phyloP scores from a whole-genome alignment of 2,797 vertebrate genomes.

The Gastrophryne carolinensis region DNA sequence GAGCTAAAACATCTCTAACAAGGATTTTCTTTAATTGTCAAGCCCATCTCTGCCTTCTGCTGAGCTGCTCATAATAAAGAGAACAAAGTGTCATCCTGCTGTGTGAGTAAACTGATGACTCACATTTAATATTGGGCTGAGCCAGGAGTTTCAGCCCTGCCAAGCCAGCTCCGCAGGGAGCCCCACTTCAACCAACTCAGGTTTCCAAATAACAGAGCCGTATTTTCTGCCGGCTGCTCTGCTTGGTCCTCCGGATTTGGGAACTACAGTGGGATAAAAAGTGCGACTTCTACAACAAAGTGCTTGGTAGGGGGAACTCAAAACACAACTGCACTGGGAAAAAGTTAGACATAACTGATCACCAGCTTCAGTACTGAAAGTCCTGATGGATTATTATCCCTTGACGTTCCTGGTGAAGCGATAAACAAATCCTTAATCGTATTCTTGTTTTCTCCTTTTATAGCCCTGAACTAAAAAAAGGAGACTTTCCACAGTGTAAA shows the following conservation, averaged over 20 bases:
- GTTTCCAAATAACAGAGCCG: slow-evolving; percentile 71
- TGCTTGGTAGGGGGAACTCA: background rate
- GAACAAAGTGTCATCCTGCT: slow-evolving; percentile 71
- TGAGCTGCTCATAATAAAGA: slow-evolving; percentile 62
- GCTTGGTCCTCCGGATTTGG: slow-evolving; percentile 67
- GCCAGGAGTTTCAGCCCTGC: slow-evolving; percentile 66
- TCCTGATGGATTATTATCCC: background rate
- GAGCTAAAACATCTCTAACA: slow-evolving; percentile 55
- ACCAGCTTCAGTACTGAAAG: background rate
- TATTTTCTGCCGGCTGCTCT: slow-evolving; percentile 62
- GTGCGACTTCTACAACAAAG: slow-evolving; percentile 1
- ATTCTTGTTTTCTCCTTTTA: slow-evolving; percentile 14
- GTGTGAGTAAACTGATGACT: slow-evolving; percentile 78
- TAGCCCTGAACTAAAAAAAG: background rate
- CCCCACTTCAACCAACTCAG: slow-evolving; percentile 73
- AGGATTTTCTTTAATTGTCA: slow-evolving; percentile 63
- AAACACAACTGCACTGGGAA: background rate
- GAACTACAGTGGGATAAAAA: slow-evolving; percentile 62
- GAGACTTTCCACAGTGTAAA: slow-evolving; percentile 21
- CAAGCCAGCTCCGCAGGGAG: slow-evolving; percentile 74
- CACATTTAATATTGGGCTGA: slow-evolving; percentile 77
- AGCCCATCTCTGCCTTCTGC: slow-evolving; percentile 56
- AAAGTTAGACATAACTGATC: background rate
- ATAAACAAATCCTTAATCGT: slow-evolving; percentile 2
- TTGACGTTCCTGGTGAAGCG: background rate